phyloP scores from a whole-genome alignment of 2,888 invertebrate genomes.

The Hypomecis punctinalis region DNA sequence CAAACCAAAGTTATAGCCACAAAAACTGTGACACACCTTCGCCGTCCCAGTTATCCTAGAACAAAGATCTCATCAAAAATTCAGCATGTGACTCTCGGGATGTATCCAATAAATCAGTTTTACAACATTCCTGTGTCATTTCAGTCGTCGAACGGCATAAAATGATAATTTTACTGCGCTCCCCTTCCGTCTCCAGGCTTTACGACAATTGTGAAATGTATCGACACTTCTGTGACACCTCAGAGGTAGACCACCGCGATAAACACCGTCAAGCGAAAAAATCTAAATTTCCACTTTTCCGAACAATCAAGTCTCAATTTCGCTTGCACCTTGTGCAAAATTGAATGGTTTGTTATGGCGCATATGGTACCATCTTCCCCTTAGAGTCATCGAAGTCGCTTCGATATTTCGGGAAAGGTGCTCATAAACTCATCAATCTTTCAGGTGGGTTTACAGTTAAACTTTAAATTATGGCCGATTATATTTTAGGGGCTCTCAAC shows the following conservation, averaged over 20 bases:
- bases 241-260: slow-evolving; percentile 61
- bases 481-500: slow-evolving; percentile 30
- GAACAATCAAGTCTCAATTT: slow-evolving; percentile 56
- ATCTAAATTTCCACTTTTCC: slow-evolving; percentile 44
- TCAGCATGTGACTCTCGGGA: slow-evolving; percentile 81
- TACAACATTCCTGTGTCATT: slow-evolving; percentile 85
- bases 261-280: slow-evolving; percentile 38
- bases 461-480: slow-evolving; percentile 42
- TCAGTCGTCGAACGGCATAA: slow-evolving; percentile 85
- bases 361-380: slow-evolving; percentile 73
- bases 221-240: slow-evolving; percentile 84
- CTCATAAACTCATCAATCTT: slow-evolving; percentile 76
- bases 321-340: slow-evolving; percentile 43
- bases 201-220: slow-evolving; percentile 86
- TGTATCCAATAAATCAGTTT: slow-evolving; percentile 84
- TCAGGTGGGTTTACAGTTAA: slow-evolving; percentile 71
- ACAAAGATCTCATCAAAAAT: slow-evolving; percentile 83
- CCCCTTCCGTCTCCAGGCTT: slow-evolving; percentile 83
- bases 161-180: slow-evolving; percentile 84
- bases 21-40: slow-evolving; percentile 33
- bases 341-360: slow-evolving; percentile 54
- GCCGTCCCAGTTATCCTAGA: slow-evolving; percentile 64
- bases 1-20: slow-evolving; percentile 7
- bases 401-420: slow-evolving; percentile 74
- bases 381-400: slow-evolving; percentile 46